Evolutionary conservation across 2,113 vertebrate genomes (phyloP).

Genomic region (Vireo altiloquus): DNA sequence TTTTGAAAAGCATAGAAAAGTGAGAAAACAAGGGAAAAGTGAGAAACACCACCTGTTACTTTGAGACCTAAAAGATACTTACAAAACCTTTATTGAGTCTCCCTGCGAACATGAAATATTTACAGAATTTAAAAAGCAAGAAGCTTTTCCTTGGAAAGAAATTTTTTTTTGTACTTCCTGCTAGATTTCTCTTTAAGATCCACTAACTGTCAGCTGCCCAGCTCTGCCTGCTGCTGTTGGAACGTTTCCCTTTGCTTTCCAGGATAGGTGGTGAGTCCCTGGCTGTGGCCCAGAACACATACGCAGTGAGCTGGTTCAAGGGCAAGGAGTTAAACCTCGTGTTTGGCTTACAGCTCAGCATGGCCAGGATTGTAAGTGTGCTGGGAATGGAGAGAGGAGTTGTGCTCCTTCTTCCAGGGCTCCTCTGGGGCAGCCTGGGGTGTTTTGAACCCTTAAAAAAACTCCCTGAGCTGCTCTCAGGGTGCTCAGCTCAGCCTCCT

Average conservation of each 20-base stretch:
- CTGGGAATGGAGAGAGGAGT: accelerated
- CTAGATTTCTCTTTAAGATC: no score
- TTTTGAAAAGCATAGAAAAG: no score
- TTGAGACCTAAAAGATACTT: no score
- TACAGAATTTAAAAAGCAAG: no score
- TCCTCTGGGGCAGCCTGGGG: not conserved
- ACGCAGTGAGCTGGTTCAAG: constrained; percentile 98
- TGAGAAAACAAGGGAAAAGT: no score
- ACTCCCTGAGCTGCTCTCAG: no score
- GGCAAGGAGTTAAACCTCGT: constrained; percentile 96
- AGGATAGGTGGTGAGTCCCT: constrained; percentile 97
- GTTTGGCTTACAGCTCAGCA: constrained; percentile 96
- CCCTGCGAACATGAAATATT: no score
- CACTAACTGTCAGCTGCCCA: no score
- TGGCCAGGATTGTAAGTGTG: constrained; percentile 90
- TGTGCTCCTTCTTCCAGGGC: accelerated
- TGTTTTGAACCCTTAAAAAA: accelerated
- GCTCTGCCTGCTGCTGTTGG: not conserved
- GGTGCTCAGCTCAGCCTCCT: not conserved
- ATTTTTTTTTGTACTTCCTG: no score
- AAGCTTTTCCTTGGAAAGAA: no score
- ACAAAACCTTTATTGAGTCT: no score
- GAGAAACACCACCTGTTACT: no score
- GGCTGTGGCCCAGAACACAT: constrained; percentile 96
- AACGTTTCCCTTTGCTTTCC: accelerated